Evolutionary conservation across 2,797 vertebrate genomes (phyloP).

Genomic region (Zenarchopterus dispar): DNA sequence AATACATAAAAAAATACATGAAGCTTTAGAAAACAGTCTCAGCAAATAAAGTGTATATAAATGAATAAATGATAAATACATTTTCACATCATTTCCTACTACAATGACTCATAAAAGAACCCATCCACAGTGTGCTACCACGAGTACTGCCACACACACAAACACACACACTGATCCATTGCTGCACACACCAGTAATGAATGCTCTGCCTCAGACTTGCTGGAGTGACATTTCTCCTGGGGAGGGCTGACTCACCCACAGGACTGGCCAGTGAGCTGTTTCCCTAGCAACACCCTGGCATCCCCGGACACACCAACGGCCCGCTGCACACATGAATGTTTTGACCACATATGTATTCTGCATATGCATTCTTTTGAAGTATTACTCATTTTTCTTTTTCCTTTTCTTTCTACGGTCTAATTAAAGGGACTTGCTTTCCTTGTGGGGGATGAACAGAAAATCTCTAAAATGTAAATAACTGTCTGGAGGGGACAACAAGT

Average conservation of each 20-base stretch:
- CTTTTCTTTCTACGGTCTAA: not conserved
- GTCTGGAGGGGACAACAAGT: not conserved
- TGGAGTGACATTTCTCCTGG: conserved; percentile 68
- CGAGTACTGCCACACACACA: conserved; percentile 16
- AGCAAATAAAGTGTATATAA: conserved; percentile 23
- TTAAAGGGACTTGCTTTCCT: too few relatives aligned
- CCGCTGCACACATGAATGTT: conserved; percentile 20
- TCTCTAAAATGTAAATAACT: too few relatives aligned
- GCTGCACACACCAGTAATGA: conserved; percentile 48
- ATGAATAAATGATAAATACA: conserved; percentile 21
- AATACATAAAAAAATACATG: not conserved
- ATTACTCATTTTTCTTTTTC: not conserved
- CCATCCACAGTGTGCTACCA: conserved; percentile 31
- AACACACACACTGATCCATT: conserved; percentile 3
- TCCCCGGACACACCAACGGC: conserved; percentile 38
- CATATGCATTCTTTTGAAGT: not conserved
- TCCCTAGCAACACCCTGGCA: conserved; percentile 68
- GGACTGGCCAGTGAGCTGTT: conserved; percentile 69
- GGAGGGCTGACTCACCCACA: conserved; percentile 67
- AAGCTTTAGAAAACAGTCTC: not conserved
- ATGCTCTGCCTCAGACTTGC: conserved; percentile 57
- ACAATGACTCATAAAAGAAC: conserved; percentile 40
- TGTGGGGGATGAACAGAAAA: too few relatives aligned
- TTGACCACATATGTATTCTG: not conserved
- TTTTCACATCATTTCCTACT: not conserved